Evolutionary conservation across 2,113 vertebrate genomes (phyloP).

Genomic region (Stigmatopora argus): DNA sequence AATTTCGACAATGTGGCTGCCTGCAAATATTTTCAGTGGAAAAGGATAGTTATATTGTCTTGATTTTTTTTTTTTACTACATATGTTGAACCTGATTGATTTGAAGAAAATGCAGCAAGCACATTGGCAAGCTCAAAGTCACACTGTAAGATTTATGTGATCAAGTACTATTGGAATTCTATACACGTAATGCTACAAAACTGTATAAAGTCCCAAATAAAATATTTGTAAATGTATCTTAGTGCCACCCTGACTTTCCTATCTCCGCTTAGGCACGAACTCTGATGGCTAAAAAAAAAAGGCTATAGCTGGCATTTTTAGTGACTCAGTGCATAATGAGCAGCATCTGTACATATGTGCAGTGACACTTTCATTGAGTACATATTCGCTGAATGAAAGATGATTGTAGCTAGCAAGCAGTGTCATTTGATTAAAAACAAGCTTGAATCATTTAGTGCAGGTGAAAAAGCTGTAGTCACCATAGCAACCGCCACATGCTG

Average conservation of each 20-base stretch:
- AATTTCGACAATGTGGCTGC: background rate
- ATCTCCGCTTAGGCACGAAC: background rate
- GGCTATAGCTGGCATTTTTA: background rate
- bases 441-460: constrained; percentile 33
- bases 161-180: too few relatives aligned
- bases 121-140: too few relatives aligned
- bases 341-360: background rate
- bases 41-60: background rate
- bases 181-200: too few relatives aligned
- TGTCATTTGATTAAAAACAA: background rate
- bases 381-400: background rate
- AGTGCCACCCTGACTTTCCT: background rate
- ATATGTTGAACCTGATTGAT: too few relatives aligned
- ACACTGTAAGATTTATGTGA: too few relatives aligned
- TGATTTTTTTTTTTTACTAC: background rate
- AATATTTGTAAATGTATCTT: background rate
- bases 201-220: background rate
- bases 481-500: constrained; percentile 46
- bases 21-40: background rate
- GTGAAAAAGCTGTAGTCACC: constrained; percentile 24
- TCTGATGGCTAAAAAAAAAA: background rate
- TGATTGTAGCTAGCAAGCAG: background rate
- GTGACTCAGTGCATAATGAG: background rate
- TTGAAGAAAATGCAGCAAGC: too few relatives aligned
- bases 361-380: background rate